Conservation (phyloP, 2,797 vertebrate species). For the Microhierax caerulescens region DNA sequence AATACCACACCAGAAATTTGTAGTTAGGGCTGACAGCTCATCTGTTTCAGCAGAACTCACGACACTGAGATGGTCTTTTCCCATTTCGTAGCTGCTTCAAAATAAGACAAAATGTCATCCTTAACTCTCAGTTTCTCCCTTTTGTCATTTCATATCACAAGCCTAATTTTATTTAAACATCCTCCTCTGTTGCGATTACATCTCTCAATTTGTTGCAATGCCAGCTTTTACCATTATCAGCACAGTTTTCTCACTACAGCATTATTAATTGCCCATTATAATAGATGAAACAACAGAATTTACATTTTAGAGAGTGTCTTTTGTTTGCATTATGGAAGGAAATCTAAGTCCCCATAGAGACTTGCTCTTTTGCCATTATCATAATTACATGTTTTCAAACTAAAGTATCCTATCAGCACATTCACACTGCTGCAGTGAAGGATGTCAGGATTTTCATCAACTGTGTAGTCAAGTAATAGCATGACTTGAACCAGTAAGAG, state of each 20-base stretch:
- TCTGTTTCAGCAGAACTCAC: background rate
- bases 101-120: background rate
- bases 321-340: conserved; percentile 24
- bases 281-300: conserved; percentile 43
- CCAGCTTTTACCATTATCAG: conserved; percentile 34
- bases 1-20: background rate
- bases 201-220: conserved; percentile 43
- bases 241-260: background rate
- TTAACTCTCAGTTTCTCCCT: background rate
- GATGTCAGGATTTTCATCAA: background rate
- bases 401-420: background rate
- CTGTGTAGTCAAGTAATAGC: background rate
- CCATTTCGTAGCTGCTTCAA: background rate
- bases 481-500: background rate
- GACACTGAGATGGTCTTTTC: background rate
- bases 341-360: conserved; percentile 17
- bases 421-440: background rate
- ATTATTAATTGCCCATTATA: conserved; percentile 56
- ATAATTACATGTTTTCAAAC: conserved; percentile 37
- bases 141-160: conserved; percentile 3
- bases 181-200: background rate
- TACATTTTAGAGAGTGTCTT: conserved; percentile 13
- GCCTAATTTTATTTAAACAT: conserved; percentile 42
- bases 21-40: background rate
- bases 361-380: conserved; percentile 16